Conservation (phyloP, 1,140 invertebrate genomes). For the Eriocheir sinensis region DNA sequence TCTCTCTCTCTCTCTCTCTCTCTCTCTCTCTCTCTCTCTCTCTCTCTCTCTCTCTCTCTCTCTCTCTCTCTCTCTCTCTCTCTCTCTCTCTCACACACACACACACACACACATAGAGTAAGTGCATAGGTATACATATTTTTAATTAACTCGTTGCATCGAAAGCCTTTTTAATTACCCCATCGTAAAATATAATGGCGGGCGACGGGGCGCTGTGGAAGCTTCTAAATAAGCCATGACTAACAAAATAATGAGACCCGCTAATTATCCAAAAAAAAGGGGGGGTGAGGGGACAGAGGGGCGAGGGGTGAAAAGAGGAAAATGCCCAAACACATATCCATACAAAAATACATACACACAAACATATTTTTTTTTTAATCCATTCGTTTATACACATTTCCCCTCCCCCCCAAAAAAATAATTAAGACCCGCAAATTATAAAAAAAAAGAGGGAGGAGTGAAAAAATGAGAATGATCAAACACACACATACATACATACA, state of each 20-base stretch:
- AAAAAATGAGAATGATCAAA: too few relatives aligned
- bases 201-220: background rate
- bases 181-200: background rate
- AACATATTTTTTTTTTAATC: too few relatives aligned
- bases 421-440: too few relatives aligned
- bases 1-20: too few relatives aligned
- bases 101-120: background rate
- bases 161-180: background rate
- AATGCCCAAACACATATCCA: background rate
- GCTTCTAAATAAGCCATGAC: constrained; percentile 8
- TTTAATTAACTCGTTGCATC: background rate
- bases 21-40: too few relatives aligned
- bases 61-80: too few relatives aligned
- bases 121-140: background rate
- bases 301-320: background rate
- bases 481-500: too few relatives aligned
- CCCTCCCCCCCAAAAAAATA: background rate
- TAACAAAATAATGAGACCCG: background rate
- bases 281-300: too few relatives aligned
- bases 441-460: too few relatives aligned
- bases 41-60: too few relatives aligned
- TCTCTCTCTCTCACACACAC: background rate
- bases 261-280: constrained; percentile 7
- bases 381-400: background rate
- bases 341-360: background rate